These are phyloP conservation scores for Oreocharis arfaki DNA, from an alignment of 2,113 vertebrate species.

Conservation along the genomic window DNA sequence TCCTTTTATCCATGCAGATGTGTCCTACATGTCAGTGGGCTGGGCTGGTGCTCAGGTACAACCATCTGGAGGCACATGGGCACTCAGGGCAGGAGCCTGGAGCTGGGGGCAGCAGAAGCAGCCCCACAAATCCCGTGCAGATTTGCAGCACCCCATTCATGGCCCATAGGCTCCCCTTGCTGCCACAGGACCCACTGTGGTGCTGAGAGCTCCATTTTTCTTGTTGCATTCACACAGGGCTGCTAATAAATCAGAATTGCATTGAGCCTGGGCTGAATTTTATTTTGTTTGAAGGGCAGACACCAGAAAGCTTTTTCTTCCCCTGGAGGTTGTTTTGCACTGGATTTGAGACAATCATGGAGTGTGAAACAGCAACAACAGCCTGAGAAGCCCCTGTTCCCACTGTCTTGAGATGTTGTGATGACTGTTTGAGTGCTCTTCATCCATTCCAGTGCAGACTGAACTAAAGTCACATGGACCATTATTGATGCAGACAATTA, in stretches of 20 bases:
- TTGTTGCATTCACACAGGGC: not conserved
- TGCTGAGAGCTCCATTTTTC: not conserved
- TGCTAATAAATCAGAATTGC: not conserved
- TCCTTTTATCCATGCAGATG: not conserved
- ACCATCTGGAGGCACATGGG: rapidly evolving
- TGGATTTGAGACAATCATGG: not conserved
- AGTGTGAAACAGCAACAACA: not conserved
- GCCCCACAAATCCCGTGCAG: not conserved
- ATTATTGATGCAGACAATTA: not conserved
- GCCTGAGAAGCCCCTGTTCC: not conserved
- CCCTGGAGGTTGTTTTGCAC: not conserved
- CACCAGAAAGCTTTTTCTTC: not conserved
- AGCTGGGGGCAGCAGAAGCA: not conserved
- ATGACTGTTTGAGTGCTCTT: not conserved
- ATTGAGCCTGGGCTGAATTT: not conserved
- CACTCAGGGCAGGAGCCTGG: not conserved
- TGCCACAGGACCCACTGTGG: not conserved
- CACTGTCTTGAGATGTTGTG: not conserved
- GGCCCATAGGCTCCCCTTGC: not conserved
- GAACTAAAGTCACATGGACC: not conserved
- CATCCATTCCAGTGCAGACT: not conserved
- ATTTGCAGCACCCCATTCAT: not conserved
- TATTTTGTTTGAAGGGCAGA: not conserved
- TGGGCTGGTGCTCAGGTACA: not conserved
- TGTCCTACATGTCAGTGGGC: not conserved